Percentiles rank a stretch among this genome's conserved stretches.
Evolutionary conservation across 2,888 invertebrate species (phyloP).

Genomic region (Formica aserva): DNA sequence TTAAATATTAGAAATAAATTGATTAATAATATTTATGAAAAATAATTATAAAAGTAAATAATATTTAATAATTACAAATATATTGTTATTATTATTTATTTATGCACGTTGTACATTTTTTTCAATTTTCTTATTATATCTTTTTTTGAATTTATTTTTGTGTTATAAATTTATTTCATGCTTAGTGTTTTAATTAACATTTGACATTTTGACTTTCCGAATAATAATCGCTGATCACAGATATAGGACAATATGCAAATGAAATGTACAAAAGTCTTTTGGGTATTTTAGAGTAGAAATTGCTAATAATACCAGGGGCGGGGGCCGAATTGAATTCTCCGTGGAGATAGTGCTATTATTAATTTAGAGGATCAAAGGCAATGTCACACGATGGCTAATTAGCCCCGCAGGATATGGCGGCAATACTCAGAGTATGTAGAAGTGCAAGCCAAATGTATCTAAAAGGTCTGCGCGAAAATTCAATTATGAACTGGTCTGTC

Average conservation of each 20-base stretch:
- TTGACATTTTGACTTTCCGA: not conserved
- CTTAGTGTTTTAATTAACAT: not conserved
- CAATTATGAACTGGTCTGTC: conserved; percentile 57
- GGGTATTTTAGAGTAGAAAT: not conserved
- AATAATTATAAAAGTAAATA: not conserved
- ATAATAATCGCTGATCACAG: not conserved
- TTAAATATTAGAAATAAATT: not conserved
- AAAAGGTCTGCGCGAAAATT: conserved; percentile 57
- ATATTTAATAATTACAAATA: conserved; percentile 3
- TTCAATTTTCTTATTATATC: not conserved
- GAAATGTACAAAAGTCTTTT: not conserved
- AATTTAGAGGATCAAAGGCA: conserved; percentile 76
- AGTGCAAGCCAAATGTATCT: conserved; percentile 50
- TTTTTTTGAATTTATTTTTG: not conserved
- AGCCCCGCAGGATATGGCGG: conserved; percentile 61
- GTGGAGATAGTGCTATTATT: conserved; percentile 67
- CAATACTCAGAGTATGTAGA: conserved; percentile 23
- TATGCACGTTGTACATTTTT: conserved; percentile 7
- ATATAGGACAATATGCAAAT: not conserved
- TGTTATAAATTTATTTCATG: not conserved
- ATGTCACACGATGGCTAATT: conserved; percentile 72
- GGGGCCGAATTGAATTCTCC: conserved; percentile 63
- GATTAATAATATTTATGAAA: not conserved
- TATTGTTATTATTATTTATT: conserved; percentile 1
- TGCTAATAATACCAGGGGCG: conserved; percentile 5